These are phyloP conservation scores for Malurus leucopterus DNA, from an alignment of 2,797 vertebrate species.

Conservation along the genomic window DNA sequence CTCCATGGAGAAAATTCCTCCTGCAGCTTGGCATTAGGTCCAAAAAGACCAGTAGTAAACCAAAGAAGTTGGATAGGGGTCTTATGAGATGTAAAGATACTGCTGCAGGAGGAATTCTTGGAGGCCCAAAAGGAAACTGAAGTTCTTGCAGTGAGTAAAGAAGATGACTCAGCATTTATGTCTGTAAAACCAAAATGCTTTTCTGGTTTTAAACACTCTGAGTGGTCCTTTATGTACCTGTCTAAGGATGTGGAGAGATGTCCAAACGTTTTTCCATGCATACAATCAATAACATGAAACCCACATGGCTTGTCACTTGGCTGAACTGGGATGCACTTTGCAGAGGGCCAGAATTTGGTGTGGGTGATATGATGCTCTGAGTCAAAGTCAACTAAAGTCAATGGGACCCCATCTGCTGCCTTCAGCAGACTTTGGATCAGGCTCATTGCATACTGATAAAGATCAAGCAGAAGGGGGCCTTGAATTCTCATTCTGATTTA, in stretches of 20 bases:
- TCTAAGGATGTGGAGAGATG: background rate
- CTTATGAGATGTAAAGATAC: background rate
- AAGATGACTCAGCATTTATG: background rate
- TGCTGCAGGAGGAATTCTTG: background rate
- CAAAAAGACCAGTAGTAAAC: background rate
- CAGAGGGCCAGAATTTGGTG: background rate
- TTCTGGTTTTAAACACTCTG: background rate
- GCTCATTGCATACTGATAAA: conserved; percentile 36
- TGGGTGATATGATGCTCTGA: background rate
- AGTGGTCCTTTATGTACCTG: background rate
- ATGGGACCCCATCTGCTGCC: background rate
- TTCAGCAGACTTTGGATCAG: conserved; percentile 44
- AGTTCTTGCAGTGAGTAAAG: background rate
- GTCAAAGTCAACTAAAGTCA: conserved; percentile 45
- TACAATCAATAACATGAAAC: rapidly evolving
- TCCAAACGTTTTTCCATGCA: background rate
- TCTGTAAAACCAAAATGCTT: background rate
- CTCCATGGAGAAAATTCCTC: background rate
- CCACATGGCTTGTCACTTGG: background rate
- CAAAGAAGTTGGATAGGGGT: background rate
- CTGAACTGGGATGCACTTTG: background rate
- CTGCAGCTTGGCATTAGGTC: background rate
- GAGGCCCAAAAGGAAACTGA: background rate
- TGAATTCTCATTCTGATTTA: conserved; percentile 56
- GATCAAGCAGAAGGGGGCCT: conserved; percentile 11